Evolutionary conservation across 2,888 invertebrate species (phyloP), one percentile per base, ranked within the genome.

Genomic region (Hoplodrina ambigua): DNA sequence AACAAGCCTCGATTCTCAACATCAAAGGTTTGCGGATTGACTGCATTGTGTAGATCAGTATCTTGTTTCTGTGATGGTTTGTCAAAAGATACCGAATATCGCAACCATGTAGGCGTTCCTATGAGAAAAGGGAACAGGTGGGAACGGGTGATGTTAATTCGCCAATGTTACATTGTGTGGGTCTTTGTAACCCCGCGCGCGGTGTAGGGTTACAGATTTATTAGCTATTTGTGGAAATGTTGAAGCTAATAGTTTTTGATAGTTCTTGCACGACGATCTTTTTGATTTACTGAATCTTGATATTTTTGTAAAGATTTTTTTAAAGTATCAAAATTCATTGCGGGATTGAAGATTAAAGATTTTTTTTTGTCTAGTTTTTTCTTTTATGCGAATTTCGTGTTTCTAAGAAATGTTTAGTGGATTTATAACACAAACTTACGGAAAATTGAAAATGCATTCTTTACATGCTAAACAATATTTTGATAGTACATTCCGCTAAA

Each of bases 71-170:
- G 84, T 89, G 90, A 84, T 92, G 82, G 72, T 70, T 81, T 93
- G 90, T 92, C 93, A 93, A 92, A 94, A 84, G 87, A 46, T 69
- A 87, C 93, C 93, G 93, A 86, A 76, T 68, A 44, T 56, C n/a
- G 20, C 10, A 11, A 56, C 44, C 69, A 60, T 75, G 86, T 74
- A 77, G 80, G 76, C 72, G 70, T 77, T 83, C 73, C 83, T 85
- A 86, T 90, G 90, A 83, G 90, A 91, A 89, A 73, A 46, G 67
- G 37, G 66, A 75, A 93, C 94, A 94, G 94, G 94, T 94, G 94
- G 25, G 90, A 93, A 94, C 92, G 94, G 94, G 94, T 93, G 72
- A 88, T 91, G 73, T 55, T 77, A 73, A 86, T 85, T 88, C 74
- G 88, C 89, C 87, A 91, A 90, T 88, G 87, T 90, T 88, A 84